These are phyloP conservation scores for Heliornis fulica DNA, from an alignment of 2,113 vertebrate genomes.

Conservation along the genomic window DNA sequence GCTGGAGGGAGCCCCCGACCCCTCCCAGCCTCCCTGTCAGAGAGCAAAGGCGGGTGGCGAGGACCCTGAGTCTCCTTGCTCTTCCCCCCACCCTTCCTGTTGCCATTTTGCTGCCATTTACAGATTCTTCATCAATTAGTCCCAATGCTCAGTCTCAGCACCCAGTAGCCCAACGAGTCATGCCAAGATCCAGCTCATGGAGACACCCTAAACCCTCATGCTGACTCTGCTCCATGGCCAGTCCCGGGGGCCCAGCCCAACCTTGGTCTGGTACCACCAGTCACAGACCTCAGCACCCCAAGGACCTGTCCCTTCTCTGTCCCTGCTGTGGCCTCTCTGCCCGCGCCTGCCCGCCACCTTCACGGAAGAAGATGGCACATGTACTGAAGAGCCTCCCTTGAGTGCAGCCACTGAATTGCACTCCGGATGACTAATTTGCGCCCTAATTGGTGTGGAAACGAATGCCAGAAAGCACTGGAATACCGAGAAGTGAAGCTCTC, in stretches of 20 bases:
- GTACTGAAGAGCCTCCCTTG: slow-evolving; percentile 30
- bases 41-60: background rate
- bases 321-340: background rate
- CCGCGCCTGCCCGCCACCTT: background rate
- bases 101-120: background rate
- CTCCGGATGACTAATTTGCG: background rate
- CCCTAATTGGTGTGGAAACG: slow-evolving; percentile 32
- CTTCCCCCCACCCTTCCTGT: background rate
- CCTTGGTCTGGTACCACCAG: background rate
- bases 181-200: background rate
- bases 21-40: background rate
- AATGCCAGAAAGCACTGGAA: slow-evolving; percentile 22
- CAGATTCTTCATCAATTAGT: background rate
- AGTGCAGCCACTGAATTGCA: background rate
- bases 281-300: accelerated
- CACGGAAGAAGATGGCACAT: background rate
- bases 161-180: background rate
- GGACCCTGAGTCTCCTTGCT: background rate
- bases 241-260: accelerated
- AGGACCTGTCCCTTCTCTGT: background rate
- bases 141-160: background rate
- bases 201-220: background rate
- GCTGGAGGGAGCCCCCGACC: background rate
- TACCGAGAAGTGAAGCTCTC: slow-evolving; percentile 32
- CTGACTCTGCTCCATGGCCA: background rate